Evolutionary conservation across 1,140 invertebrate genomes (phyloP).

Genomic region (Drosophila athabasca): DNA sequence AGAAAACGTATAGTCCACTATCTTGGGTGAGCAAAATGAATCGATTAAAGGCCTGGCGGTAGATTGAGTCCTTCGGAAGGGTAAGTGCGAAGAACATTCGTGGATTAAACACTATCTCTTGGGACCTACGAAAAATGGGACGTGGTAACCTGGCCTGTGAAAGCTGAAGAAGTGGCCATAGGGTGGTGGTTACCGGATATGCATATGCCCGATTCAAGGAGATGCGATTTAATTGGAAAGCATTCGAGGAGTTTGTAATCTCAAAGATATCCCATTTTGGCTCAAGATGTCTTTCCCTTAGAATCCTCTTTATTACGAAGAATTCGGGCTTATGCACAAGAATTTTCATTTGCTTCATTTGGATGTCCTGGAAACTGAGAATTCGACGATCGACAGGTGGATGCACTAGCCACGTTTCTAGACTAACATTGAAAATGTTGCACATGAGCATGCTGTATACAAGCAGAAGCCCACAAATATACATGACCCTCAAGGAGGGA

Average conservation of each 20-base stretch:
- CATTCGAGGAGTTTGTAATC: background rate
- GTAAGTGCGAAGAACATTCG: conserved; percentile 16
- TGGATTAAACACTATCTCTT: conserved; percentile 14
- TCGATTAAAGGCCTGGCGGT: conserved; percentile 5
- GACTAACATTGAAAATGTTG: conserved; percentile 32
- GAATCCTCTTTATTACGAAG: accelerated
- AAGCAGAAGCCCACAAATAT: conserved; percentile 33
- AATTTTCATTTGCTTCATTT: conserved; percentile 6
- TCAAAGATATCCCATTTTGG: conserved; percentile 11
- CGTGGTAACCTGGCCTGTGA: conserved; percentile 19
- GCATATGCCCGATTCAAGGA: conserved; percentile 38
- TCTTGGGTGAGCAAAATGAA: background rate
- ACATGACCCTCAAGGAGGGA: conserved; percentile 7
- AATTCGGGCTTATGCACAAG: background rate
- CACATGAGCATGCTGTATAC: conserved; percentile 16
- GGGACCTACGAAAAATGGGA: conserved; percentile 44
- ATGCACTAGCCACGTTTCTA: conserved; percentile 48
- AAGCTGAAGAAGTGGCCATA: conserved; percentile 48
- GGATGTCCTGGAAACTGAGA: conserved; percentile 29
- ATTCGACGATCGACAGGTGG: conserved; percentile 1
- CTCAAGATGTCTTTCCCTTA: background rate
- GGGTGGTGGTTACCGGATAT: conserved; percentile 51
- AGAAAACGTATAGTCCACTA: conserved; percentile 36
- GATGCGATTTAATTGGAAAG: conserved; percentile 30
- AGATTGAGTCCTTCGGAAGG: conserved; percentile 38